Evolutionary conservation across 2,797 vertebrate species (phyloP), one percentile per base, ranked within the genome.

Genomic region (Pangasius macronema): DNA sequence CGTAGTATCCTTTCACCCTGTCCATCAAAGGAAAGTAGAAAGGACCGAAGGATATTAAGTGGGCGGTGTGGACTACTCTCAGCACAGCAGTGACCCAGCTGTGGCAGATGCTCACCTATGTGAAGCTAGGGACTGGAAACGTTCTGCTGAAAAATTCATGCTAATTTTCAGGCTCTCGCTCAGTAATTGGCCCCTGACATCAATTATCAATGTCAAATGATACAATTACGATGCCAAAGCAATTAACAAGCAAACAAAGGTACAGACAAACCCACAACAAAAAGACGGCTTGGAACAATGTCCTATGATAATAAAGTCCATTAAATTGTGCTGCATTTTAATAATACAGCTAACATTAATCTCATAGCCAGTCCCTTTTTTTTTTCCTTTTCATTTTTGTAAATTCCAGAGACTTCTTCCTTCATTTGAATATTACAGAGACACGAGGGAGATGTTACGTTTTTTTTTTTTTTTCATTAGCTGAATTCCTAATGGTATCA

Each of bases 391-490:
- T 10, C 53, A 42, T 42, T 42, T 5, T 27, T 11, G 5, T 67
- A 68, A 22, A 59, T 72, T 70, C 42, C 39, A 82, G n/a, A 63
- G 77, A 80, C 30, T 68, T 24, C 42, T 65, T 53, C 53, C n/a
- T 75, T 63, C 79, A 63, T 83, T 87, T 82, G 80, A 87, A 82
- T 82, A 87, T 87, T 83, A 42, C 80, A 75, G 42, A 70, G 42
- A 53, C 67, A 61, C n/a, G 9, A 59, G 85, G 76, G 63, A 68
- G 33, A 86, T 79, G 85, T 53, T 55, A 79, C 46, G 1, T 53
- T 67, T 79, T n/a, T n/a, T 55, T 24, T 53, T 53, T 79, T 27
- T 59, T 9, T 11, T 30, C 16, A 39, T 49, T 20, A 65, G 49
- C 76, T 86, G 76, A 86, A 86, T 57, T 86, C 85, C 63, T 86